A percentile compares a stretch with the other conserved stretches of the same genome.
These are phyloP conservation scores for Parnassius orleans DNA, from an alignment of 2,888 invertebrate species.

Conservation along the genomic window DNA sequence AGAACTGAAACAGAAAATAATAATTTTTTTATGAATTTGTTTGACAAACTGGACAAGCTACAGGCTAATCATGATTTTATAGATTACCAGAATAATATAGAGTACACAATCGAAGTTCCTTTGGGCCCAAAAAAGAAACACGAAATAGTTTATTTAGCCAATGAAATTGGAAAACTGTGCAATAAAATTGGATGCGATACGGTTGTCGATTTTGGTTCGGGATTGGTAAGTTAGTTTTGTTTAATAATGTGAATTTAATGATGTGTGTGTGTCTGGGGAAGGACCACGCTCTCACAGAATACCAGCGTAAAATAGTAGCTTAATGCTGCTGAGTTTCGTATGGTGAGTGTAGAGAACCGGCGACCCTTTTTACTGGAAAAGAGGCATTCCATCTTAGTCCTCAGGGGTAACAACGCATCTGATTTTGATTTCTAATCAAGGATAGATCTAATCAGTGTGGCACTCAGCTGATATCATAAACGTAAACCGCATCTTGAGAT, in stretches of 20 bases:
- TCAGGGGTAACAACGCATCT: too few species aligned
- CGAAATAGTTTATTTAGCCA: constrained; percentile 84
- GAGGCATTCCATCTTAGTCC: too few species aligned
- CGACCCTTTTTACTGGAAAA: too few species aligned
- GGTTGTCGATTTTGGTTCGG: constrained; percentile 87
- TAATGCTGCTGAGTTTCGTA: too few species aligned
- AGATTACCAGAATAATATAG: constrained; percentile 26
- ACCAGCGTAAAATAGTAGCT: too few species aligned
- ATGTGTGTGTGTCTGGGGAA: too few species aligned
- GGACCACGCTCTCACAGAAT: too few species aligned
- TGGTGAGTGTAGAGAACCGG: too few species aligned
- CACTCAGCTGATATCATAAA: too few species aligned
- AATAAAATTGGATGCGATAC: constrained; percentile 62
- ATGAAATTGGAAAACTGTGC: constrained; percentile 77
- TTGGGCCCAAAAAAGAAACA: constrained; percentile 85
- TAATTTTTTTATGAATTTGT: constrained; percentile 46
- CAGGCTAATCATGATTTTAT: constrained; percentile 39
- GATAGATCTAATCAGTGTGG: too few species aligned
- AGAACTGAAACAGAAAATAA: constrained; percentile 28
- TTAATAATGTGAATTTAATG: constrained; percentile 1
- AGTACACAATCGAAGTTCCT: constrained; percentile 48
- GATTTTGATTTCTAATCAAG: too few species aligned
- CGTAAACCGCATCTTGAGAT: too few species aligned
- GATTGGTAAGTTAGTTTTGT: constrained; percentile 79
- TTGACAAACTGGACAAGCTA: constrained; percentile 44